Percentiles rank a stretch among this genome's conserved stretches.
These are phyloP conservation scores for Camponotus pennsylvanicus DNA, from an alignment of 1,140 invertebrate species.

Conservation along the genomic window DNA sequence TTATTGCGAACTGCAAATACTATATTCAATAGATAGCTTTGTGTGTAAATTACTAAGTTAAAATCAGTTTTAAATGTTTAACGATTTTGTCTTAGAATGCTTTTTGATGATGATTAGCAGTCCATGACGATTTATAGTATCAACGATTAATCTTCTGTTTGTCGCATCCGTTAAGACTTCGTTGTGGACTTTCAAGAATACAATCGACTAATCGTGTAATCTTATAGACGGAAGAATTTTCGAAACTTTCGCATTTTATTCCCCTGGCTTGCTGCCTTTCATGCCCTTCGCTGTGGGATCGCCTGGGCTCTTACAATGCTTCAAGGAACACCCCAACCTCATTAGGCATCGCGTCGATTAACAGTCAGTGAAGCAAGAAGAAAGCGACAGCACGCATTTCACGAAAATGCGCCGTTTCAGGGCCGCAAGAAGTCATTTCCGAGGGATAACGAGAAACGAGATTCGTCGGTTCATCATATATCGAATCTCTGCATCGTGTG, in stretches of 20 bases:
- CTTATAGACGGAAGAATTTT: constrained; percentile 4
- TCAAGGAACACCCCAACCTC: neutral
- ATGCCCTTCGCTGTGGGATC: constrained; percentile 34
- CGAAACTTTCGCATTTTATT: constrained; percentile 16
- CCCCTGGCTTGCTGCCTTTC: constrained; percentile 1
- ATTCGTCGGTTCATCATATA: constrained; percentile 21
- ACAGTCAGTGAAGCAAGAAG: neutral
- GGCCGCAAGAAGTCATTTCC: constrained; percentile 7
- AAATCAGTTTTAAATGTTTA: constrained; percentile 2
- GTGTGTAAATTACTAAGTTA: neutral
- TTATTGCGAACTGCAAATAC: neutral
- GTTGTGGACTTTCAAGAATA: neutral
- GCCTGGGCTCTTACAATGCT: constrained; percentile 15
- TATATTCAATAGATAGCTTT: neutral
- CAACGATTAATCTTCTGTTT: neutral
- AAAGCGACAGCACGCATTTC: neutral
- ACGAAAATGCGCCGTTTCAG: constrained; percentile 59
- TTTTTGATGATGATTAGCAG: neutral
- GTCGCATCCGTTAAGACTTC: neutral
- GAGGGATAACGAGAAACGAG: constrained; percentile 59
- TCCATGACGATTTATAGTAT: neutral
- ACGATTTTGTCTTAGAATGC: neutral
- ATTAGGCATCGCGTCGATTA: constrained; percentile 8
- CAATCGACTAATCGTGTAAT: neutral
- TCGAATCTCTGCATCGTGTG: constrained; percentile 37